Evolutionary conservation across 2,888 invertebrate genomes (phyloP), one percentile per base, ranked within the genome.

Genomic region (Theodoxus fluviatilis): DNA sequence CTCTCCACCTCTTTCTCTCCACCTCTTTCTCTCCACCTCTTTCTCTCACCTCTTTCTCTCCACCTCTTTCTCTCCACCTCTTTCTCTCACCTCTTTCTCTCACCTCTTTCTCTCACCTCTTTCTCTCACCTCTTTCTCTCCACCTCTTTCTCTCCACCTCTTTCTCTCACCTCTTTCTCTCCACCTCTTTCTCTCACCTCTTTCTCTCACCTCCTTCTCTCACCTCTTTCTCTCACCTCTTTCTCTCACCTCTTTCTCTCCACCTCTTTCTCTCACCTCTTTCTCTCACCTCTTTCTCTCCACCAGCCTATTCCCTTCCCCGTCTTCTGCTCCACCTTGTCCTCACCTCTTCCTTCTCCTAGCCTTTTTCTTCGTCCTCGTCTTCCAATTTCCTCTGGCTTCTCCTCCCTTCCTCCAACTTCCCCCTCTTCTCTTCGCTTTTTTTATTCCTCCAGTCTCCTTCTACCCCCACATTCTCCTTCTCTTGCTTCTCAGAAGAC

Each of bases 181-280:
- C 35, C n/a, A n/a, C 37, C 37, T 18, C 37, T 38, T 63, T 25
- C 18, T n/a, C 25, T 7, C 25, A 35, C 37, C 63, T 63, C 63
- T 37, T 38, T 63, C 63, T 67, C 28, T 67, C 67, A n/a, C 55
- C 67, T 67, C 28, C 55, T 55, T 67, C 25, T 67, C 52, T 67
- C 40, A 52, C 67, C 55, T n/a, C 55, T 37, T 67, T n/a, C 35
- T 37, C 55, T n/a, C 35, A 33, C 35, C 28, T 52, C 52, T 52
- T n/a, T 52, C 67, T 38, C 25, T 38, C 59, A 25, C 55, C 67
- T 55, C 28, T 67, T 55, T 55, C 18, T 67, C 55, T 9, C 67
- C 38, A n/a, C 15, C 49, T 49, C 25, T n/a, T n/a, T n/a, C n/a
- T n/a, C n/a, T n/a, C n/a, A n/a, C n/a, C n/a, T n/a, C n/a, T n/a